These are phyloP conservation scores for Ophonus ardosiacus DNA, from an alignment of 2,888 invertebrate species.

Conservation along the genomic window DNA sequence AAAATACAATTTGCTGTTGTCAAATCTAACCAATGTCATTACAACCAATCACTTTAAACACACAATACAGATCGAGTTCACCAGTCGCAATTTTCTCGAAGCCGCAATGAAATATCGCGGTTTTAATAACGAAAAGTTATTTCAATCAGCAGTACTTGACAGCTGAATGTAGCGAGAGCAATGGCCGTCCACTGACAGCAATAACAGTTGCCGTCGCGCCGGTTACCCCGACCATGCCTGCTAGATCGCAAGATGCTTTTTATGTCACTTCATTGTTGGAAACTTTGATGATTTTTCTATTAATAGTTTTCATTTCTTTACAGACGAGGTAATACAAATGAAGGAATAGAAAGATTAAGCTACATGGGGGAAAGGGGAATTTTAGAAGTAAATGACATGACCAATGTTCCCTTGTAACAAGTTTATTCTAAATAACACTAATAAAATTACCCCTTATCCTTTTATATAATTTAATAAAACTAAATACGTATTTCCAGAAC, in stretches of 20 bases:
- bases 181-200: constrained; percentile 52
- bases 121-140: constrained; percentile 61
- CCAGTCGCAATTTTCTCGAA: constrained; percentile 30
- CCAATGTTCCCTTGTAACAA: no score
- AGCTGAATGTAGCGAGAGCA: constrained; percentile 41
- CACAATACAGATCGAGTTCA: constrained; percentile 47
- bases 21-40: constrained; percentile 45
- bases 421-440: no score
- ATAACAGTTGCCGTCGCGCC: constrained; percentile 37
- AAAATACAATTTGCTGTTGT: constrained; percentile 19
- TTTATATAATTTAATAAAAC: no score
- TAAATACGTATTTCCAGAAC: no score
- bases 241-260: constrained; percentile 30
- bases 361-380: no score
- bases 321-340: not conserved
- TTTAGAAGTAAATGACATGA: no score
- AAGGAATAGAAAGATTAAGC: not conserved
- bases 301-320: constrained; percentile 2
- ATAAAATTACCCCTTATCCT: no score
- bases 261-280: not conserved
- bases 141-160: constrained; percentile 58
- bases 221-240: not conserved
- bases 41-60: constrained; percentile 41
- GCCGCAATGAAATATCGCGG: constrained; percentile 30
- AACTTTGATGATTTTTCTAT: constrained; percentile 25